phyloP scores from a whole-genome alignment of 2,113 vertebrate genomes.

The Lophura nycthemera region DNA sequence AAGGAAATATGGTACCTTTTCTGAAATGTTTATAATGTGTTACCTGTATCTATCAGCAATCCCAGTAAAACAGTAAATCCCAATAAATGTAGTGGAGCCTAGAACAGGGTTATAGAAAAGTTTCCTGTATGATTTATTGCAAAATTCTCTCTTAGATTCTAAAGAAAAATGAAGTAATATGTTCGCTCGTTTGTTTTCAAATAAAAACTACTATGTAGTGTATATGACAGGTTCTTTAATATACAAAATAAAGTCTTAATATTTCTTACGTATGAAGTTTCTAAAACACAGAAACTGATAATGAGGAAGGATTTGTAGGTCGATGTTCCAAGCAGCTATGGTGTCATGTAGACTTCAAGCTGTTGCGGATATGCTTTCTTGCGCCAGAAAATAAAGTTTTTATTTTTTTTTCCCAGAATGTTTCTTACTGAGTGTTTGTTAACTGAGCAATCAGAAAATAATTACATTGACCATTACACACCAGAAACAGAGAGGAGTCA shows the following conservation, averaged over 20 bases:
- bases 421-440: background rate
- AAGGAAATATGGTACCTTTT: background rate
- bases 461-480: background rate
- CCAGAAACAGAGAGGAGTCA: too few species aligned
- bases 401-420: background rate
- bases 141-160: background rate
- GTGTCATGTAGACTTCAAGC: background rate
- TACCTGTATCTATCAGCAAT: background rate
- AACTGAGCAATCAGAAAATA: constrained; percentile 19
- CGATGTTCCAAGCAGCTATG: background rate
- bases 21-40: background rate
- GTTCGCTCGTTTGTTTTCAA: background rate
- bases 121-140: background rate
- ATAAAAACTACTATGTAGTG: background rate
- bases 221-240: background rate
- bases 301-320: background rate
- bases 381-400: background rate
- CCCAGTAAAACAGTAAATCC: background rate
- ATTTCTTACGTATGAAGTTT: background rate
- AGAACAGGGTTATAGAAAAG: background rate
- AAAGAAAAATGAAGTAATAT: background rate
- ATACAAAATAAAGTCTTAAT: background rate
- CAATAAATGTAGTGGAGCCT: background rate
- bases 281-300: background rate
- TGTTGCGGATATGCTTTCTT: background rate